Percentiles rank a stretch among this genome's conserved stretches.
Evolutionary conservation across 2,113 vertebrate genomes (phyloP).

Genomic region (Rhineura floridana): DNA sequence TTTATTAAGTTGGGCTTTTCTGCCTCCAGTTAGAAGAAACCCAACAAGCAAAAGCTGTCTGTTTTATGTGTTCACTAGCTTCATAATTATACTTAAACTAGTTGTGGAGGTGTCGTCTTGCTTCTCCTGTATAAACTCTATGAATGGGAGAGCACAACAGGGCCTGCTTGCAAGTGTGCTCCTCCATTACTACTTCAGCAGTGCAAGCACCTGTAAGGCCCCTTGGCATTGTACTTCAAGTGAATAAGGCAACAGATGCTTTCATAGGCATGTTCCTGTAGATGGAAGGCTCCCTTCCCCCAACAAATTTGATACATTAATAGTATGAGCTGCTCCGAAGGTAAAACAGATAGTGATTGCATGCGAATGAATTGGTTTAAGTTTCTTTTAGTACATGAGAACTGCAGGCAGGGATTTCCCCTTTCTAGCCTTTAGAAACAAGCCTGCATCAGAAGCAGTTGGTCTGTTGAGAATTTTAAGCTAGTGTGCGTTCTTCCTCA

Average conservation of each 20-base stretch:
- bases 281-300: neutral
- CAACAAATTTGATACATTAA: neutral
- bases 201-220: neutral
- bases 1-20: neutral
- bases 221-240: neutral
- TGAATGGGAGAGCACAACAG: neutral
- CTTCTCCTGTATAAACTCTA: neutral
- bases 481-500: neutral
- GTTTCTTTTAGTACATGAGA: neutral
- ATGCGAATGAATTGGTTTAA: neutral
- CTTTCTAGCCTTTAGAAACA: neutral
- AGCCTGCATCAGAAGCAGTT: neutral
- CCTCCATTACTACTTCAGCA: neutral
- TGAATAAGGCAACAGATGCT: neutral
- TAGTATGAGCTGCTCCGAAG: neutral
- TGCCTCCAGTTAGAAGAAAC: neutral
- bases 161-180: neutral
- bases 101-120: neutral
- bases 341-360: neutral
- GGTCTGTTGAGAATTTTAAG: neutral
- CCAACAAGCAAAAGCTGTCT: neutral
- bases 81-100: neutral
- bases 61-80: neutral
- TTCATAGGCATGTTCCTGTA: neutral
- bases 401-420: neutral